Conservation (phyloP, 2,888 invertebrate genomes). For the Thymelicus sylvestris region DNA sequence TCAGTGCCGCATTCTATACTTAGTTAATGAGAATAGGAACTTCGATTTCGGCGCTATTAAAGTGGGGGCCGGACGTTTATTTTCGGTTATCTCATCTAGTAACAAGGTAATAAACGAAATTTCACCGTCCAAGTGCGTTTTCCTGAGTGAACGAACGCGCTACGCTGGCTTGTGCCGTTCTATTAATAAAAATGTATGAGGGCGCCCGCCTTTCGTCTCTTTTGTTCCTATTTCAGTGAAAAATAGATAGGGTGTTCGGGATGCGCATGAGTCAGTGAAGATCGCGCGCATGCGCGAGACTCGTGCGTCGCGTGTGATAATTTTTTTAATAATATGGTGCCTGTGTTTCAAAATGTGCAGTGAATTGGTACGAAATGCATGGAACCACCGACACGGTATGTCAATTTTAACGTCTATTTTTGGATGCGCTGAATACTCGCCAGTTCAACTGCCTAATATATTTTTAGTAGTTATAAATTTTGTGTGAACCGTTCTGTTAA, state of each 20-base stretch:
- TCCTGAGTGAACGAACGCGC: slow-evolving; percentile 78
- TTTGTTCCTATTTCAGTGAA: slow-evolving; percentile 80
- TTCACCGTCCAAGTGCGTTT: slow-evolving; percentile 59
- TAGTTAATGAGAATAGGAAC: slow-evolving; percentile 76
- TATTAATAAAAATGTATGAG: slow-evolving; percentile 71
- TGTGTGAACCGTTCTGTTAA: slow-evolving; percentile 14
- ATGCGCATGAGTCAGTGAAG: slow-evolving; percentile 80
- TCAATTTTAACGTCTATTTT: slow-evolving; percentile 8
- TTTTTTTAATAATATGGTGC: slow-evolving; percentile 20
- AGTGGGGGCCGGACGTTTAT: slow-evolving; percentile 72
- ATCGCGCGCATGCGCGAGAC: slow-evolving; percentile 69
- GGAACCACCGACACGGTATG: slow-evolving; percentile 25
- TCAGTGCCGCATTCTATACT: slow-evolving; percentile 31
- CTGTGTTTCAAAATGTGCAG: slow-evolving; percentile 29
- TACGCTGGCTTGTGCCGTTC: slow-evolving; percentile 67
- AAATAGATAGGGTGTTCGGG: slow-evolving; percentile 79
- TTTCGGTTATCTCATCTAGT: slow-evolving; percentile 58
- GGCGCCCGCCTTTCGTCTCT: slow-evolving; percentile 80
- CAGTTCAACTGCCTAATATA: slow-evolving; percentile 8
- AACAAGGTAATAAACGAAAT: slow-evolving; percentile 61
- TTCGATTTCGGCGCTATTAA: slow-evolving; percentile 67
- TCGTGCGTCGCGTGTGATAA: slow-evolving; percentile 27
- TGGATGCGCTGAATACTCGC: slow-evolving; percentile 1
- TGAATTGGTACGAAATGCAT: slow-evolving; percentile 16
- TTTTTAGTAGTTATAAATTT: slow-evolving; percentile 20